Conservation (phyloP, 1,140 invertebrate species). For the Pogonomyrmex californicus region DNA sequence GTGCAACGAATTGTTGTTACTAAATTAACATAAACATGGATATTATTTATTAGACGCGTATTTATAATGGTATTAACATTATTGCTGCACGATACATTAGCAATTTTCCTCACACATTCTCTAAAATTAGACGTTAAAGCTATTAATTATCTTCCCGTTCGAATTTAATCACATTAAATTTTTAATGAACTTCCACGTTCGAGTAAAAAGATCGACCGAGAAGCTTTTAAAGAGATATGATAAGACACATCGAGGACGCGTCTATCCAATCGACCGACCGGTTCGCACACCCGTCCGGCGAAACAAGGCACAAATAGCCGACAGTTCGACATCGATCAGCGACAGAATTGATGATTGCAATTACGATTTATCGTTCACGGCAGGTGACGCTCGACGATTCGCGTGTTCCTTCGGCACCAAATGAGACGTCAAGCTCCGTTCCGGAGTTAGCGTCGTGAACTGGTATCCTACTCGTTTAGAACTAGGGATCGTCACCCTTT, state of each 20-base stretch:
- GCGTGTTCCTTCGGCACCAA: constrained; percentile 57
- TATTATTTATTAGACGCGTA: not conserved
- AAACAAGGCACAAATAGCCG: constrained; percentile 59
- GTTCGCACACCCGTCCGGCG: constrained; percentile 23
- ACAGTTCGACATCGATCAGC: constrained; percentile 61
- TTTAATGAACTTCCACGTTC: constrained; percentile 21
- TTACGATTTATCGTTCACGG: constrained; percentile 58
- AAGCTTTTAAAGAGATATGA: constrained; percentile 46
- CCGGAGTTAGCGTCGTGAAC: constrained; percentile 59
- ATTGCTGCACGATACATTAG: not conserved
- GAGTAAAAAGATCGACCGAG: not conserved
- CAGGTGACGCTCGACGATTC: constrained; percentile 59
- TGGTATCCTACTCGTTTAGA: constrained; percentile 22
- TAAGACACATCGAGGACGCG: constrained; percentile 53
- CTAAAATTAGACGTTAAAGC: not conserved
- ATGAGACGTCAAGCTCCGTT: constrained; percentile 77
- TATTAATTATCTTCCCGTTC: constrained; percentile 30
- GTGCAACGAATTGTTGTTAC: not conserved
- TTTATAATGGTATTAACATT: not conserved
- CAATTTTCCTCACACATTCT: not conserved
- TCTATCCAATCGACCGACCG: constrained; percentile 40
- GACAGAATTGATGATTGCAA: constrained; percentile 65
- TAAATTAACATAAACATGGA: not conserved
- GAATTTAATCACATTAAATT: constrained; percentile 38
- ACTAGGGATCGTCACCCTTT: constrained; percentile 56